Evolutionary conservation across 2,888 invertebrate genomes (phyloP), one percentile per base, ranked within the genome.

Genomic region (Agrotis ipsilon): DNA sequence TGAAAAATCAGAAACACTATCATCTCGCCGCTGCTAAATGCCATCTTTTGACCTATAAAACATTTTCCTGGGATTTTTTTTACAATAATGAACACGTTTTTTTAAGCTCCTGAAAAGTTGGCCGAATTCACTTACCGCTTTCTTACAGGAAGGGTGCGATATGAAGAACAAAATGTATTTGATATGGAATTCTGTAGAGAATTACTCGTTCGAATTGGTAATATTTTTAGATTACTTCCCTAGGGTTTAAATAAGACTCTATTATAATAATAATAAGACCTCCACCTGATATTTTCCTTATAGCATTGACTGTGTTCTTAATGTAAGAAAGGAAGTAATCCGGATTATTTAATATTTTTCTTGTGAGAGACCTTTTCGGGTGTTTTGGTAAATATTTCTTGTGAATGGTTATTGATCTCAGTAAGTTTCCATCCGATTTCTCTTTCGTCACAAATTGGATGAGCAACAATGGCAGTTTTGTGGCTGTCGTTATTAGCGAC

Each of bases 131-230:
- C n/a, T n/a, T n/a, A n/a, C n/a, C n/a, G n/a, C n/a, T n/a, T n/a
- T n/a, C n/a, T n/a, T n/a, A n/a, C n/a, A n/a, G n/a, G n/a, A n/a
- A n/a, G n/a, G n/a, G n/a, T n/a, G n/a, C n/a, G n/a, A n/a, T 27
- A 11, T n/a, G 9, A 19, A 62, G 27, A 51, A 46, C 14, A 67
- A 61, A 80, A 80, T 75, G 43, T 48, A 39, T 66, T 58, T 45
- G 48, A 18, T 39, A 60, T 19, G 48, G 7, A 60, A 75, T 63
- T 63, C 76, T 24, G 24, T 52, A 14, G 63, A 24, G 60, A 64
- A 52, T 64, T 60, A 45, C 48, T 59, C 63, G 32, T 67, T 45
- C n/a, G 19, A 18, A 48, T 24, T 3, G 24, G 46, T 55, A 39
- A 67, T 55, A 52, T 63, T 60, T 60, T 48, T 43, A 55, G 54